Conservation (phyloP, 2,113 vertebrate species). For the Epinephelus cyanopodus region DNA sequence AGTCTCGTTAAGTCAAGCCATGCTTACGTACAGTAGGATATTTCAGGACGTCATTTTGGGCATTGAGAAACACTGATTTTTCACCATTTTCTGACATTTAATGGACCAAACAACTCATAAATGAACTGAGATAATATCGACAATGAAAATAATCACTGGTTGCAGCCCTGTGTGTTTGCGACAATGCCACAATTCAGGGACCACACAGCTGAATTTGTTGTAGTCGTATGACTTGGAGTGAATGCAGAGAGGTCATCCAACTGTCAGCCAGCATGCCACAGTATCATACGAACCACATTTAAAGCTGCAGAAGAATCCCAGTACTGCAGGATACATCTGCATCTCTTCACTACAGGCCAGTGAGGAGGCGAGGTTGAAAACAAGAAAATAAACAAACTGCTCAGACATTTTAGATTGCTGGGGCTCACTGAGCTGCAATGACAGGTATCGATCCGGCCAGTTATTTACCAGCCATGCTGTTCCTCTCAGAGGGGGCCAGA, state of each 20-base stretch:
- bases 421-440: constrained; percentile 67
- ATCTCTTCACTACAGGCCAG: constrained; percentile 22
- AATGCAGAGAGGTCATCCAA: not conserved
- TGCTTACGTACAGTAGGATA: no score
- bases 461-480: constrained; percentile 74
- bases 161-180: not conserved
- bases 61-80: no score
- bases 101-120: no score
- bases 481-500: constrained; percentile 42
- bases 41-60: no score
- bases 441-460: constrained; percentile 73
- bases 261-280: not conserved
- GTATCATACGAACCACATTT: not conserved
- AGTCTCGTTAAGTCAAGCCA: no score
- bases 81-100: no score
- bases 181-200: not conserved
- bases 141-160: no score
- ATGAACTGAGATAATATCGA: no score
- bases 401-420: constrained; percentile 51
- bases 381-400: constrained; percentile 66
- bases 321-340: constrained; percentile 18
- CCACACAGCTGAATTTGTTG: not conserved
- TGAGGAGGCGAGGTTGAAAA: constrained; percentile 13
- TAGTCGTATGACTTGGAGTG: not conserved
- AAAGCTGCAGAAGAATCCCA: constrained; percentile 13